phyloP scores from a whole-genome alignment of 2,888 invertebrate species.

The Cerastoderma edule region DNA sequence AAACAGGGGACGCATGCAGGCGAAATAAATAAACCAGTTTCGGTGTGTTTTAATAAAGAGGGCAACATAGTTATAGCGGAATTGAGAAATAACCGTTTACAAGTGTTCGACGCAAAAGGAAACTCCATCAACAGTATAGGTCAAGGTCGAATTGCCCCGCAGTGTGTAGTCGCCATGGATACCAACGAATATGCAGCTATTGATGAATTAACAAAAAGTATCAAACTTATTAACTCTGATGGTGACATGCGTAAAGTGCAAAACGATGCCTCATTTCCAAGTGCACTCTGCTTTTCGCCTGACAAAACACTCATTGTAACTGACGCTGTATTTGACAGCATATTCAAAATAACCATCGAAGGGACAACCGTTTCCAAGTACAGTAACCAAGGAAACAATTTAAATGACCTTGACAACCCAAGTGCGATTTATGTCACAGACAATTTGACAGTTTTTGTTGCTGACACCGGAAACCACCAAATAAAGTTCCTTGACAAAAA shows the following conservation, averaged over 20 bases:
- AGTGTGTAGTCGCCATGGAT: conserved; percentile 43
- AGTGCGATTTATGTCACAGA: conserved; percentile 51
- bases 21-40: conserved; percentile 54
- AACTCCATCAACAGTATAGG: conserved; percentile 34
- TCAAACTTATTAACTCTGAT: conserved; percentile 45
- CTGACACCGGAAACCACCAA: conserved; percentile 63
- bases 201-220: conserved; percentile 57
- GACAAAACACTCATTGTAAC: conserved; percentile 57
- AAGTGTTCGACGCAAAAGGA: conserved; percentile 54
- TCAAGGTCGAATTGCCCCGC: conserved; percentile 45
- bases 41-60: conserved; percentile 49
- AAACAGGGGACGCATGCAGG: conserved; percentile 37
- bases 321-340: conserved; percentile 61
- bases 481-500: conserved; percentile 61
- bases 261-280: conserved; percentile 49
- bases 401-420: conserved; percentile 56
- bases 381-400: conserved; percentile 48
- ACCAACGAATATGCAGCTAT: conserved; percentile 45
- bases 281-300: conserved; percentile 38
- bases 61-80: conserved; percentile 56
- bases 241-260: not conserved
- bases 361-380: conserved; percentile 51
- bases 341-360: conserved; percentile 44
- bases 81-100: conserved; percentile 54
- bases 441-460: conserved; percentile 53